Evolutionary conservation across 2,888 invertebrate genomes (phyloP).

Genomic region (Anthrax anthrax): DNA sequence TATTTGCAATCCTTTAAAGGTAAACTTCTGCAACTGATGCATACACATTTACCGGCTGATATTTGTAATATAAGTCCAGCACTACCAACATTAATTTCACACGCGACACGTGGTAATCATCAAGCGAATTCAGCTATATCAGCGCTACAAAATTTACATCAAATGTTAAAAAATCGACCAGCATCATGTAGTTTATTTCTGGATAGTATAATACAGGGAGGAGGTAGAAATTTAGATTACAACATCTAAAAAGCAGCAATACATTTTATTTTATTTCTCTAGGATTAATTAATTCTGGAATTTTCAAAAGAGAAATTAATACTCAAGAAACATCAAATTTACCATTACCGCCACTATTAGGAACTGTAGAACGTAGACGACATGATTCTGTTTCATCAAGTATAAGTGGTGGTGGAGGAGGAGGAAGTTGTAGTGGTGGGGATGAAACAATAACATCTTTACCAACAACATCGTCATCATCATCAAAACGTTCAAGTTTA

Average conservation of each 20-base stretch:
- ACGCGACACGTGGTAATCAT: conserved; percentile 63
- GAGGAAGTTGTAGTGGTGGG: conserved; percentile 1
- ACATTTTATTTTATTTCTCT: neutral
- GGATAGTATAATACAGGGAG: conserved; percentile 57
- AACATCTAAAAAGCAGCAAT: too few species aligned
- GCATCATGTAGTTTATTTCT: conserved; percentile 71
- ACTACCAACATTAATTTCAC: conserved; percentile 64
- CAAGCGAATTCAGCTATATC: conserved; percentile 72
- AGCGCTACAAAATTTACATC: conserved; percentile 63
- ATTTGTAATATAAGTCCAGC: conserved; percentile 72
- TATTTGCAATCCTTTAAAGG: too few species aligned
- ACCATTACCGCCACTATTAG: conserved; percentile 11
- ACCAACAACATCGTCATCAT: conserved; percentile 5
- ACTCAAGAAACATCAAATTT: conserved; percentile 19
- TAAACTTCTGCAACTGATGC: conserved; percentile 75
- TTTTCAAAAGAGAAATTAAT: conserved; percentile 32
- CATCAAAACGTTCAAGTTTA: conserved; percentile 26
- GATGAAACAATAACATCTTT: conserved; percentile 6
- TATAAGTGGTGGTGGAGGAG: conserved; percentile 17
- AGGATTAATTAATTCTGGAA: conserved; percentile 30
- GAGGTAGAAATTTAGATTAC: conserved; percentile 18
- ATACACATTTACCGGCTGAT: conserved; percentile 73
- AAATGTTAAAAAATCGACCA: conserved; percentile 64
- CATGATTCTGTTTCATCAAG: conserved; percentile 37
- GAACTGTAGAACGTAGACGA: conserved; percentile 29